Conservation (phyloP, 2,888 invertebrate species). For the Lydus trimaculatus region DNA sequence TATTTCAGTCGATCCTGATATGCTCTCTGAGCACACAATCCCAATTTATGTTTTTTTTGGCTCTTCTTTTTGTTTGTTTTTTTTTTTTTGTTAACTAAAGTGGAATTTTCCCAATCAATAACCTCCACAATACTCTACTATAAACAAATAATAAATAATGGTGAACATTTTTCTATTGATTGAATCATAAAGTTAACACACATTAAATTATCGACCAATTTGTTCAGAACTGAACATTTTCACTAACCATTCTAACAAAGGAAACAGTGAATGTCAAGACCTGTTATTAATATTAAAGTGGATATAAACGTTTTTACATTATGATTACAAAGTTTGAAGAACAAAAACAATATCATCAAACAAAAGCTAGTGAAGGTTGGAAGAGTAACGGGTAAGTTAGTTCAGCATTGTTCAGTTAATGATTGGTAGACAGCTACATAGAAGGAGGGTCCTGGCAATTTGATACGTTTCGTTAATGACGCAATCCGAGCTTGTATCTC, state of each 20-base stretch:
- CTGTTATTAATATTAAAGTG: slow-evolving; percentile 20
- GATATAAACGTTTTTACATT: slow-evolving; percentile 11
- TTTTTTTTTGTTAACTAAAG: background rate
- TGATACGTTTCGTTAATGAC: slow-evolving; percentile 47
- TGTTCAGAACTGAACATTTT: background rate
- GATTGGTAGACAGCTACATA: slow-evolving; percentile 30
- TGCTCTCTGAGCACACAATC: slow-evolving; percentile 12
- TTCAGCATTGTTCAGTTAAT: slow-evolving; percentile 36
- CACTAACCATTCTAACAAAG: background rate
- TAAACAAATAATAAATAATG: background rate
- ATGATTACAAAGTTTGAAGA: slow-evolving; percentile 6
- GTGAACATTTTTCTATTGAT: background rate
- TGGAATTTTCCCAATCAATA: background rate
- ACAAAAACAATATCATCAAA: slow-evolving; percentile 18
- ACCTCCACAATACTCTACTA: background rate
- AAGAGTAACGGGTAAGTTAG: slow-evolving; percentile 28
- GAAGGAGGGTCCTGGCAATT: slow-evolving; percentile 34
- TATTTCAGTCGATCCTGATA: slow-evolving; percentile 39
- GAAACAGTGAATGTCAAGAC: background rate
- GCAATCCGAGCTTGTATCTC: slow-evolving; percentile 35
- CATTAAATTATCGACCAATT: background rate
- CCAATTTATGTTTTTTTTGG: background rate
- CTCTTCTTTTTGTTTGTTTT: background rate
- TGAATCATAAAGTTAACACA: background rate
- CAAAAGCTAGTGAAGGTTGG: slow-evolving; percentile 23